phyloP scores from a whole-genome alignment of 1,140 invertebrate species.

The Leptonema lineaticorne region DNA sequence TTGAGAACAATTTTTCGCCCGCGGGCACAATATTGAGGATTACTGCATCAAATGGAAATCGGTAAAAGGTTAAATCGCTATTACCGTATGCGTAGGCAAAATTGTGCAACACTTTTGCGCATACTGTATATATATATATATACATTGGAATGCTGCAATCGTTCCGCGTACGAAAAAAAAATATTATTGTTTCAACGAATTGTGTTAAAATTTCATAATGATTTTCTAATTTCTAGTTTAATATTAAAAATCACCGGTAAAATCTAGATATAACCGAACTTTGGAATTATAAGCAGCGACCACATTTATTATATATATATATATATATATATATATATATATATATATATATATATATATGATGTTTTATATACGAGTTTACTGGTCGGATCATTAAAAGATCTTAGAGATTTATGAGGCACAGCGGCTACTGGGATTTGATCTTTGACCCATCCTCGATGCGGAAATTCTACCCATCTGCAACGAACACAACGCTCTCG shows the following conservation, averaged over 20 bases:
- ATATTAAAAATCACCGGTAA: too few relatives aligned
- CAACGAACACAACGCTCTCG: background rate
- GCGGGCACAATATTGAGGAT: background rate
- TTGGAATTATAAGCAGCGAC: too few relatives aligned
- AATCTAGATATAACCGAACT: too few relatives aligned
- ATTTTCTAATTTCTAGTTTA: too few relatives aligned
- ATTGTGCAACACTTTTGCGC: background rate
- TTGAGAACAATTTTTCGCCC: background rate
- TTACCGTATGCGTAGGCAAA: background rate
- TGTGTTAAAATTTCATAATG: too few relatives aligned
- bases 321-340: too few relatives aligned
- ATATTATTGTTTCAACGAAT: too few relatives aligned
- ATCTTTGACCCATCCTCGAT: slow-evolving; percentile 11
- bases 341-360: too few relatives aligned
- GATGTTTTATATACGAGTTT: too few relatives aligned
- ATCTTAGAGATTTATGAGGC: slow-evolving; percentile 11
- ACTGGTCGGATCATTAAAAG: slow-evolving; percentile 10
- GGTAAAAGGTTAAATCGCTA: background rate
- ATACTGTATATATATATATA: background rate
- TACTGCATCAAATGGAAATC: background rate
- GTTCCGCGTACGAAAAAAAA: too few relatives aligned
- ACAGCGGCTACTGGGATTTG: slow-evolving; percentile 2
- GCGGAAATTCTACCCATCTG: slow-evolving; percentile 1
- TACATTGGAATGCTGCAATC: too few relatives aligned
- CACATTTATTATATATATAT: too few relatives aligned